phyloP scores from a whole-genome alignment of 1,140 invertebrate species.

The Penaeus vannamei region DNA sequence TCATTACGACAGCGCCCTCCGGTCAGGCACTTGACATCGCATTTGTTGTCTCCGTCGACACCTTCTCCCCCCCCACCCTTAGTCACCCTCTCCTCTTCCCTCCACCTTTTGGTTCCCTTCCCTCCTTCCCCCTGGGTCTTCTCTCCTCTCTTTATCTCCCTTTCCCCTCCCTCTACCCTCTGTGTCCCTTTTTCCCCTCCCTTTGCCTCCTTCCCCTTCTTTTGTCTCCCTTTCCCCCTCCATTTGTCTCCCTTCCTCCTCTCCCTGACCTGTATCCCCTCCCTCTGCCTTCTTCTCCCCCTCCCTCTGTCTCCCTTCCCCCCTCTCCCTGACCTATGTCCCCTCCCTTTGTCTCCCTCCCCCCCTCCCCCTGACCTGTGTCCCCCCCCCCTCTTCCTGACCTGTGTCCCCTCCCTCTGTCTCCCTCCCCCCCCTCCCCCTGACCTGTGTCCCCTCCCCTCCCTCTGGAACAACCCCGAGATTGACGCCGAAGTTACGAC shows the following conservation, averaged over 20 bases:
- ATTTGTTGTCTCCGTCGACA: too few relatives aligned
- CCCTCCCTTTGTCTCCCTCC: too few relatives aligned
- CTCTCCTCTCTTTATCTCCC: not conserved
- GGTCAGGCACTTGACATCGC: too few relatives aligned
- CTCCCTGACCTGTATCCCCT: not conserved
- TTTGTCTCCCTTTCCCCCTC: not conserved
- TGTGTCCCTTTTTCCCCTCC: not conserved
- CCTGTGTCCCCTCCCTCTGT: not conserved
- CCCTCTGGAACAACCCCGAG: not conserved
- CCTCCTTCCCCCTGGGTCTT: not conserved
- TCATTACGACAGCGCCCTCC: too few relatives aligned
- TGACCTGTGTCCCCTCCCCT: not conserved
- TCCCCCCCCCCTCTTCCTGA: too few relatives aligned
- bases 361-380: not conserved
- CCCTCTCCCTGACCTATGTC: not conserved
- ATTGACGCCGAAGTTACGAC: slow-evolving; percentile 37
- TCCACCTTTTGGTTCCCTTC: not conserved
- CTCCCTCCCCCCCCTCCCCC: not conserved
- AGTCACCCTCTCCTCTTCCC: too few relatives aligned
- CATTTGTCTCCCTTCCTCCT: not conserved
- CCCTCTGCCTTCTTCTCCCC: not conserved
- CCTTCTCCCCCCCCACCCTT: too few relatives aligned
- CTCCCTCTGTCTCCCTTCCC: not conserved
- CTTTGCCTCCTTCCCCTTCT: not conserved
- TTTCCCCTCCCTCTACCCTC: not conserved